Evolutionary conservation across 2,888 invertebrate species (phyloP), one percentile per base, ranked within the genome.

Genomic region (Calliphora vomitoria): DNA sequence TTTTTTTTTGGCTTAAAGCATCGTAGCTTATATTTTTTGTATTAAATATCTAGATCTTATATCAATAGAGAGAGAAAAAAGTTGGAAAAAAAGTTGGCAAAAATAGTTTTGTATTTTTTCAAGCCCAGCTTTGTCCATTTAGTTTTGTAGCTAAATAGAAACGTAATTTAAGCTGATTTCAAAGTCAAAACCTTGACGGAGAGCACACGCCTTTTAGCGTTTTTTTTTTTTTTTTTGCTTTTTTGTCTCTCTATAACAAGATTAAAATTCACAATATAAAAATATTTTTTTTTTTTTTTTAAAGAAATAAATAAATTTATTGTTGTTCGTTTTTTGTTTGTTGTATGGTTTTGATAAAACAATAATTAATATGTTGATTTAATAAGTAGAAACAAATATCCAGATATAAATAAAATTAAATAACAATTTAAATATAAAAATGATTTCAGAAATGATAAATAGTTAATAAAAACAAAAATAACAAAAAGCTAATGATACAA

Each of bases 161-260:
- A 47, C 41, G 64, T 66, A 69, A 55, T 79, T 91, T 90, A 91
- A 92, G 90, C 89, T 90, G 88, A 89, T 90, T 90, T 91, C 90
- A 91, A 90, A 91, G 90, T 90, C 90, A 89, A 91, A 88, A 89
- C 90, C 92, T 91, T 92, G 92, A 88, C 90, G 88, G 74, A 88
- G 89, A 90, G 87, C 89, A 92, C 90, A 91, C 91, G 92, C 91
- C 91, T 92, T 92, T 92, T 91, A 38, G 50, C 31, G 90, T 91
- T 91, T 41, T 90, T 89, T 91, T 91, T 25, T 89, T 89, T 44
- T 44, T 68, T 79, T 41, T n/a, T 58, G 6, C 31, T 41, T 31
- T 6, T 41, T 58, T 79, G 10, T 44, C n/a, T 44, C n/a, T 60
- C 10, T 35, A 47, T 38, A 74, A 58, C 47, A 20, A 72, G 58